phyloP scores from a whole-genome alignment of 2,888 invertebrate genomes.

The Xanthorhoe designata region DNA sequence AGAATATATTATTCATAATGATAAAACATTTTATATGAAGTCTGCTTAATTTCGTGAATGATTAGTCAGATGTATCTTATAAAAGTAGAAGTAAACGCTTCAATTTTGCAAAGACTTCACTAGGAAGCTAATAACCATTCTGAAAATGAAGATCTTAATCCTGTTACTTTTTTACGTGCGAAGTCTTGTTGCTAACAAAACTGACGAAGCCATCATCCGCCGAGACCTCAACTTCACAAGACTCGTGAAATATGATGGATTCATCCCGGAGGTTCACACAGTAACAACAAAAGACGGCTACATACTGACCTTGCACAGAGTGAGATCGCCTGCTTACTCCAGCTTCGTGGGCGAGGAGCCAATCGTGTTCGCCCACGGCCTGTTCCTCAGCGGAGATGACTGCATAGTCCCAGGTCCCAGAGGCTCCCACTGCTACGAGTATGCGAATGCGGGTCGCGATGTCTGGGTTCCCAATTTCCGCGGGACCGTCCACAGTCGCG shows the following conservation, averaged over 20 bases:
- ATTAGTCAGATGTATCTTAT: too few species aligned
- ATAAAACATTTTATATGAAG: neutral
- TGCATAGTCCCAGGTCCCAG: conserved; percentile 51
- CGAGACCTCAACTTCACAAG: conserved; percentile 47
- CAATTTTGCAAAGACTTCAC: neutral
- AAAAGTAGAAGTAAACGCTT: too few species aligned
- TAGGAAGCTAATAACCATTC: neutral
- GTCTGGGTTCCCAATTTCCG: conserved; percentile 47
- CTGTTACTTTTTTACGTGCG: neutral
- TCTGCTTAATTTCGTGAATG: neutral
- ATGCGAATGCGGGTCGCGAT: conserved; percentile 47
- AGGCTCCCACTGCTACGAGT: conserved; percentile 50
- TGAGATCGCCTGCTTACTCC: conserved; percentile 40
- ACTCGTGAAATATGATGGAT: conserved; percentile 49
- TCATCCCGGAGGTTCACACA: conserved; percentile 44
- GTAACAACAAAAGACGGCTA: conserved; percentile 55
- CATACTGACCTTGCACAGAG: conserved; percentile 47
- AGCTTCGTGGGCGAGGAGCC: conserved; percentile 19
- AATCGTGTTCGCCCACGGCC: conserved; percentile 48
- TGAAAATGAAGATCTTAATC: conserved; percentile 8
- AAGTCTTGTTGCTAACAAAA: neutral
- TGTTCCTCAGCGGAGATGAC: conserved; percentile 49
- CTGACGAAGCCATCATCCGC: conserved; percentile 21
- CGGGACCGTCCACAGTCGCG: conserved; percentile 43
- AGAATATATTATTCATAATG: too few species aligned